Conservation (phyloP, 2,888 invertebrate genomes). For the Drosophila acutilabella region DNA sequence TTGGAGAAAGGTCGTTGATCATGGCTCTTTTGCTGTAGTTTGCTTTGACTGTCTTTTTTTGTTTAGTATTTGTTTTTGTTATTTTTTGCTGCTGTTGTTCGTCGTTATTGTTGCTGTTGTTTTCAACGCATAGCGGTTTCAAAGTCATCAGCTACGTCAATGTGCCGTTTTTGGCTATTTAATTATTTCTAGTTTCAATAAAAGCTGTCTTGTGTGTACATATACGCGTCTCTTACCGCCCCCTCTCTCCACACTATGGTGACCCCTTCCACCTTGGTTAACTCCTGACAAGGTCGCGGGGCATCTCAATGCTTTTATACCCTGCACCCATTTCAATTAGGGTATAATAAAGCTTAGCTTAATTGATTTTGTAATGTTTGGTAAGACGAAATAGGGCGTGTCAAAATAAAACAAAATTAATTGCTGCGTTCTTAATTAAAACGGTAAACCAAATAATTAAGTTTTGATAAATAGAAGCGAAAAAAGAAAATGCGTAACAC, state of each 20-base stretch:
- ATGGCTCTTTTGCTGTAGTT: constrained; percentile 59
- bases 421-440: constrained; percentile 25
- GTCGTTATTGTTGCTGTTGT: constrained; percentile 22
- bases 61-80: constrained; percentile 9
- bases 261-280: not conserved
- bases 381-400: constrained; percentile 1
- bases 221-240: constrained; percentile 10
- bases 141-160: constrained; percentile 64
- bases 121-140: constrained; percentile 59
- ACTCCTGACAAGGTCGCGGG: constrained; percentile 37
- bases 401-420: constrained; percentile 22
- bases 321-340: not conserved
- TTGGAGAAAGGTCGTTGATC: constrained; percentile 81
- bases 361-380: constrained; percentile 1
- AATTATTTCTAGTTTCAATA: constrained; percentile 74
- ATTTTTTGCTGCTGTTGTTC: constrained; percentile 21
- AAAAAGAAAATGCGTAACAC: not conserved
- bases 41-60: constrained; percentile 22
- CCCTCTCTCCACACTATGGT: not conserved
- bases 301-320: constrained; percentile 21
- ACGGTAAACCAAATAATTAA: constrained; percentile 23
- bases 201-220: constrained; percentile 43
- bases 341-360: constrained; percentile 1
- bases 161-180: constrained; percentile 70
- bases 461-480: not conserved